Conservation (phyloP, 2,113 vertebrate species). For the Megatriorchis doriae region DNA sequence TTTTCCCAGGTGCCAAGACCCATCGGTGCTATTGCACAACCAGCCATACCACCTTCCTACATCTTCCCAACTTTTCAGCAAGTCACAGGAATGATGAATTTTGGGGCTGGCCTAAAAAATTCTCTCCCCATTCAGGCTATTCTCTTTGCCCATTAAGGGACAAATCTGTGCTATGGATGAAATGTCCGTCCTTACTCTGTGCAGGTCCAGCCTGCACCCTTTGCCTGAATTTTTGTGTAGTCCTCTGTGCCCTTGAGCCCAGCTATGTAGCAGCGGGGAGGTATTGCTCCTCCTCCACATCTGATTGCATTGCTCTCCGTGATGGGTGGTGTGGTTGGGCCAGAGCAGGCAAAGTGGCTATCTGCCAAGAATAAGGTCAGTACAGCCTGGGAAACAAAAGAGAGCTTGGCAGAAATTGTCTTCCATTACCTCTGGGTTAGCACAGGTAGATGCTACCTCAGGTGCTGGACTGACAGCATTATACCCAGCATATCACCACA, state of each 20-base stretch:
- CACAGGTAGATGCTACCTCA: background rate
- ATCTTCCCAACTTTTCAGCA: background rate
- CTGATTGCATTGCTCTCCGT: background rate
- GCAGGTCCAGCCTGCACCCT: background rate
- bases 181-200: background rate
- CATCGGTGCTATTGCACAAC: accelerated
- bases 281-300: background rate
- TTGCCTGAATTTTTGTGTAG: background rate
- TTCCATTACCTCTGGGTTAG: background rate
- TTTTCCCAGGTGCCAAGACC: background rate
- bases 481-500: background rate
- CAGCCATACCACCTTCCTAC: background rate
- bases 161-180: background rate
- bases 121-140: accelerated
- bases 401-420: background rate
- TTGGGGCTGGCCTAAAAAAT: background rate
- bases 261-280: background rate
- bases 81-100: background rate
- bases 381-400: background rate
- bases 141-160: background rate
- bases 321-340: background rate
- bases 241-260: slow-evolving; percentile 23
- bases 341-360: background rate
- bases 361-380: slow-evolving; percentile 38
- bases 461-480: background rate